Evolutionary conservation across 2,797 vertebrate species (phyloP).

Genomic region (Crenichthys baileyi): DNA sequence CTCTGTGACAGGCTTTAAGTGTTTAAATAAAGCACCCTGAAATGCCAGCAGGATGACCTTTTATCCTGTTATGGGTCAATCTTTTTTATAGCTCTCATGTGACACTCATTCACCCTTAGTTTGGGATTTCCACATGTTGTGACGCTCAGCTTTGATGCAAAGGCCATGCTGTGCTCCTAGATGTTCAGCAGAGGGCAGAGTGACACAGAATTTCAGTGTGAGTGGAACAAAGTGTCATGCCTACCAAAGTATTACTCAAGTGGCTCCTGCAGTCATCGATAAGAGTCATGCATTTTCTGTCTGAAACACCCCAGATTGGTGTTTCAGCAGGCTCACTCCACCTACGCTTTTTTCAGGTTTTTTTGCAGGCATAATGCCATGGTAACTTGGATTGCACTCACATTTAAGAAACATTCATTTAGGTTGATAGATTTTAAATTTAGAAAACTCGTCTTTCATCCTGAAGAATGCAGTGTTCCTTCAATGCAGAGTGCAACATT

Average conservation of each 20-base stretch:
- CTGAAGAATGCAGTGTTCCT: neutral
- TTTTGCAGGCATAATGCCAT: constrained; percentile 16
- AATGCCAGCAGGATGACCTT: constrained; percentile 17
- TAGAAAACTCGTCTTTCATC: neutral
- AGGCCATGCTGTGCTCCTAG: constrained; percentile 31
- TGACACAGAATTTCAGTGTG: constrained; percentile 12
- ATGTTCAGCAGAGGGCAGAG: constrained; percentile 63
- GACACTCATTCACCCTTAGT: constrained; percentile 6
- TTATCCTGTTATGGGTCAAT: constrained; percentile 8
- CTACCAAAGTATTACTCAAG: neutral
- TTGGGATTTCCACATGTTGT: neutral
- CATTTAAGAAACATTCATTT: neutral
- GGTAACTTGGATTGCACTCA: constrained; percentile 13
- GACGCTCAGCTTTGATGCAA: neutral
- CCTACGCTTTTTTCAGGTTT: constrained; percentile 6
- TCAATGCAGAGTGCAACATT: neutral
- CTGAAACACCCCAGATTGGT: constrained; percentile 25
- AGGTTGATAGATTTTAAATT: neutral
- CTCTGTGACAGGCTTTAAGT: neutral
- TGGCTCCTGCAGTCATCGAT: neutral
- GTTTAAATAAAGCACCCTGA: neutral
- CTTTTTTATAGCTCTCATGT: constrained; percentile 24
- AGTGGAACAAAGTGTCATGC: neutral
- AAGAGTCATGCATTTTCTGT: neutral
- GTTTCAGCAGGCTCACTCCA: constrained; percentile 19